Percentiles rank a stretch among this genome's conserved stretches.
phyloP scores from a whole-genome alignment of 2,797 vertebrate genomes.

The Coregonus sp. region DNA sequence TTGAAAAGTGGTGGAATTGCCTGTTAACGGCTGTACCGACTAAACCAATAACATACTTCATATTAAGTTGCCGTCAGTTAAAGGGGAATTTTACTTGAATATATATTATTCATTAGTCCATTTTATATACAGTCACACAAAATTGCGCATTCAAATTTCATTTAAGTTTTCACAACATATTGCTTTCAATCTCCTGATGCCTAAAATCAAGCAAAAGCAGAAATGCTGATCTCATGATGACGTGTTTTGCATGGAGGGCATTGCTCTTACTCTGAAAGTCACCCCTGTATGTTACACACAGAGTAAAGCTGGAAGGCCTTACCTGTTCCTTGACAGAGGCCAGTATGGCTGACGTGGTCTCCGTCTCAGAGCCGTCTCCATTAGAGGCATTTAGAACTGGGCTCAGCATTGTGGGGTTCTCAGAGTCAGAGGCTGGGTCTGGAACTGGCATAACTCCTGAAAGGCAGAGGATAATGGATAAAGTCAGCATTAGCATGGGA shows the following conservation, averaged over 20 bases:
- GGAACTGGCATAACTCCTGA: constrained; percentile 94
- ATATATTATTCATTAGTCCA: too few species aligned
- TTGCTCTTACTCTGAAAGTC: background rate
- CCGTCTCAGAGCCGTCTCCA: constrained; percentile 93
- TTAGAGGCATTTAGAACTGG: constrained; percentile 94
- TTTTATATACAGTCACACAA: too few species aligned
- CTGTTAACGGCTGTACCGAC: background rate
- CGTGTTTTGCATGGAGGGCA: too few species aligned
- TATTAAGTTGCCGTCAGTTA: background rate
- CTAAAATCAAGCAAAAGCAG: too few species aligned
- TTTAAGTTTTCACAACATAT: too few species aligned
- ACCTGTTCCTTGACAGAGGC: constrained; percentile 99
- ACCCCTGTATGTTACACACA: background rate
- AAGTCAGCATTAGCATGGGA: background rate
- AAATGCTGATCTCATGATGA: too few species aligned
- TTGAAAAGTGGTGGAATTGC: too few species aligned
- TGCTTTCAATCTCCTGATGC: too few species aligned
- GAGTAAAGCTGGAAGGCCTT: constrained; percentile 30
- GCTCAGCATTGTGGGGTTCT: constrained; percentile 91
- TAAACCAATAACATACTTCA: background rate
- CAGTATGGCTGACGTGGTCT: constrained; percentile 97
- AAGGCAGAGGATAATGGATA: constrained; percentile 16
- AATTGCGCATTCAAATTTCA: too few species aligned
- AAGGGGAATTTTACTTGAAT: too few species aligned
- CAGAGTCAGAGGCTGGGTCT: constrained; percentile 88